Percentiles rank a stretch among this genome's conserved stretches.
Conservation (phyloP, 2,113 vertebrate genomes). For the Spilogale gracilis region DNA sequence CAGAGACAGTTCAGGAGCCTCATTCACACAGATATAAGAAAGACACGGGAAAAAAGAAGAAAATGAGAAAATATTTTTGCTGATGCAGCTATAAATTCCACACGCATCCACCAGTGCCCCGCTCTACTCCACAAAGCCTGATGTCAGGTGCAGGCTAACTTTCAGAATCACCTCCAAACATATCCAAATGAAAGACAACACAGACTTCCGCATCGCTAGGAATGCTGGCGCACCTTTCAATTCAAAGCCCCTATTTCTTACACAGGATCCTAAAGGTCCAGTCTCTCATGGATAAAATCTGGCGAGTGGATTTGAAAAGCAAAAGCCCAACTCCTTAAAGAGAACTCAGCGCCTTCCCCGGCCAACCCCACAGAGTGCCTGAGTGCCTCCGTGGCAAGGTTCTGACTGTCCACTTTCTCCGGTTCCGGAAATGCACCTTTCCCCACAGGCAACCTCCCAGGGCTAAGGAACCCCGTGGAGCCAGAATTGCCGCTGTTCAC, state of each 20-base stretch:
- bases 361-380: not conserved
- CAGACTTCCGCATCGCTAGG: not conserved
- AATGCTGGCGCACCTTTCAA: slow-evolving; percentile 66
- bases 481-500: slow-evolving; percentile 73
- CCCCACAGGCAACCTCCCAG: slow-evolving; percentile 49
- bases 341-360: not conserved
- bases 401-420: slow-evolving; percentile 24
- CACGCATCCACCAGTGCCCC: slow-evolving; percentile 39
- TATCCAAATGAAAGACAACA: slow-evolving; percentile 28
- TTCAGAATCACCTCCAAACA: slow-evolving; percentile 68
- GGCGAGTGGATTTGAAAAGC: slow-evolving; percentile 32
- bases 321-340: slow-evolving; percentile 61
- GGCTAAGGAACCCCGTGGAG: slow-evolving; percentile 47
- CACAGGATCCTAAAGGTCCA: slow-evolving; percentile 22
- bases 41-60: slow-evolving; percentile 39
- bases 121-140: not conserved
- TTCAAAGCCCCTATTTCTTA: slow-evolving; percentile 72
- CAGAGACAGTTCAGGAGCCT: slow-evolving; percentile 32
- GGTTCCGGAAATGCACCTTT: slow-evolving; percentile 74
- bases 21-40: not conserved
- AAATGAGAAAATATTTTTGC: slow-evolving; percentile 57
- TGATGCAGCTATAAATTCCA: slow-evolving; percentile 5
- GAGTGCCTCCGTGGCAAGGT: slow-evolving; percentile 19
- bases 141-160: slow-evolving; percentile 76
- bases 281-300: not conserved